Conservation (phyloP, 2,888 invertebrate genomes). For the Dryomyza anilis region DNA sequence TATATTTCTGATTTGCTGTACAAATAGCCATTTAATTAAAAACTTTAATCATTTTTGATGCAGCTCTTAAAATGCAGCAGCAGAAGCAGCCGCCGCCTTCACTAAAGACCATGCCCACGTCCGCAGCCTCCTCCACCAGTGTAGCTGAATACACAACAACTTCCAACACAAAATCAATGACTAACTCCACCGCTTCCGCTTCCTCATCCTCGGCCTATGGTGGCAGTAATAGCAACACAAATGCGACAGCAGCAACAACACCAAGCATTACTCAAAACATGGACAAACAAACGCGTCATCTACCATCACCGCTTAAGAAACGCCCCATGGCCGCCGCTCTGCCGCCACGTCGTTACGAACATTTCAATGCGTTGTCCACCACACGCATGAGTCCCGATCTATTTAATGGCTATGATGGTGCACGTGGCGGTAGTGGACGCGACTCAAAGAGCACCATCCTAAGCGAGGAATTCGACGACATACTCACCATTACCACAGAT, state of each 20-base stretch:
- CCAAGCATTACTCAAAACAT: constrained; percentile 30
- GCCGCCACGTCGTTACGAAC: constrained; percentile 39
- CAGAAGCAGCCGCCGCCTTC: constrained; percentile 1
- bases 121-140: constrained; percentile 56
- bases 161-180: no score
- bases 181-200: no score
- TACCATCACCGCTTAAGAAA: constrained; percentile 57
- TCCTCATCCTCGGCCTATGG: no score
- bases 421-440: constrained; percentile 52
- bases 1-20: no score
- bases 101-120: constrained; percentile 34
- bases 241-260: constrained; percentile 29
- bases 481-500: constrained; percentile 59
- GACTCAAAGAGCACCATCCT: constrained; percentile 59
- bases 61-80: constrained; percentile 43
- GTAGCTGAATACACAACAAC: constrained; percentile 49
- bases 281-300: constrained; percentile 56
- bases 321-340: constrained; percentile 33
- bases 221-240: no score
- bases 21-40: no score
- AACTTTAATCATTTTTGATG: no score
- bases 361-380: constrained; percentile 16
- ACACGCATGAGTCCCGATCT: constrained; percentile 56
- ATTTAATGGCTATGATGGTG: constrained; percentile 42
- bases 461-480: constrained; percentile 61